A percentile compares a stretch with the other conserved stretches of the same genome.
Conservation (phyloP, 2,113 vertebrate genomes). For the Perca fluviatilis region DNA sequence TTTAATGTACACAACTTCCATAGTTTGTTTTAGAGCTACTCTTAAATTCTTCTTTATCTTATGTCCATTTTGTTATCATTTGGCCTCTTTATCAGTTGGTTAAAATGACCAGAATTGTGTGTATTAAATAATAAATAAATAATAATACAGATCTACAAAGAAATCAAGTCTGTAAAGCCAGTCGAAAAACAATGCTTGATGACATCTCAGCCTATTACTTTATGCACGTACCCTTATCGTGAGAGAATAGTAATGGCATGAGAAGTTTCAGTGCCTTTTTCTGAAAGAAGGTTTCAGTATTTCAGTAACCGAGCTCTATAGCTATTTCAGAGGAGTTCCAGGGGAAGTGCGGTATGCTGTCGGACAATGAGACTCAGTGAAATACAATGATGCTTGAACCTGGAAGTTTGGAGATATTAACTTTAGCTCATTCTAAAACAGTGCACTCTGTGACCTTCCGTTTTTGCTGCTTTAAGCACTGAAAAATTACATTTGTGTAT, state of each 20-base stretch:
- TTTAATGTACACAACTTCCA: not conserved
- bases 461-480: not conserved
- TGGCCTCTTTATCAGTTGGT: not conserved
- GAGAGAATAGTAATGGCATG: not conserved
- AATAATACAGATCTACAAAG: not conserved
- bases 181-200: not conserved
- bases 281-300: constrained; percentile 7
- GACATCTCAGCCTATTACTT: not conserved
- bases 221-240: not conserved
- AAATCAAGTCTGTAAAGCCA: not conserved
- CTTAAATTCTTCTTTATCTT: not conserved
- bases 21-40: not conserved
- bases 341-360: constrained; percentile 2
- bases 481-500: not conserved
- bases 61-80: constrained; percentile 3
- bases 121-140: not conserved
- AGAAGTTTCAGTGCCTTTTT: constrained; percentile 24
- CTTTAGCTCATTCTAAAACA: not conserved
- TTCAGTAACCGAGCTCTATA: not conserved
- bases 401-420: constrained; percentile 12
- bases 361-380: constrained; percentile 24
- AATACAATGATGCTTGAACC: constrained; percentile 19
- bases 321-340: constrained; percentile 10
- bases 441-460: not conserved
- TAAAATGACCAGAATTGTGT: not conserved